Conservation (phyloP, 1,140 invertebrate genomes). For the Wiebesia pumilae region DNA sequence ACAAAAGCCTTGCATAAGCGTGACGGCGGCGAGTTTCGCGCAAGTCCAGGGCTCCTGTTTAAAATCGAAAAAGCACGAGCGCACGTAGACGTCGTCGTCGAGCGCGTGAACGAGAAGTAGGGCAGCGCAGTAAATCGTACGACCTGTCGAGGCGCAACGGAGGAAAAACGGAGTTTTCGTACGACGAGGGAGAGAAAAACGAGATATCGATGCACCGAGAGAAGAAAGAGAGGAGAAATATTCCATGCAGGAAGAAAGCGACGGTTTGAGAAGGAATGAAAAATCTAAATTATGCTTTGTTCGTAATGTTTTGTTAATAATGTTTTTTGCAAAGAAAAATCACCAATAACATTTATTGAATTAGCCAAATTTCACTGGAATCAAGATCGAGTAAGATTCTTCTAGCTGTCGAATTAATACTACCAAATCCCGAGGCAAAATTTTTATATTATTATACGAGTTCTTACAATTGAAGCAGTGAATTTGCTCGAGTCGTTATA, state of each 20-base stretch:
- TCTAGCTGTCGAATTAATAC: background rate
- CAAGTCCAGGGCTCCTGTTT: background rate
- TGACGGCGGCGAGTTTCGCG: background rate
- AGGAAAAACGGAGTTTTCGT: slow-evolving; percentile 42
- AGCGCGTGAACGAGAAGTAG: slow-evolving; percentile 28
- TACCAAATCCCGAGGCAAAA: background rate
- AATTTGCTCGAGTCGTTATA: background rate
- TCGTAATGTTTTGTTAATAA: background rate
- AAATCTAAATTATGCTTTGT: slow-evolving; percentile 19
- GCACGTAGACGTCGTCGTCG: slow-evolving; percentile 23
- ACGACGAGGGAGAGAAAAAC: background rate
- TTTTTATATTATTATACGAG: background rate
- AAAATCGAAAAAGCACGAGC: slow-evolving; percentile 26
- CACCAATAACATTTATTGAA: background rate
- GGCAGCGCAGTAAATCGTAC: slow-evolving; percentile 46
- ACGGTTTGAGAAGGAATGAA: background rate
- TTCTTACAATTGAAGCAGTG: background rate
- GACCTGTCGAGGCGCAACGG: slow-evolving; percentile 31
- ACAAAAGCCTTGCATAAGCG: slow-evolving; percentile 19
- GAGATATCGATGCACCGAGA: slow-evolving; percentile 18
- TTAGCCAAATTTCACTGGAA: background rate
- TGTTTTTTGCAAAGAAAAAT: background rate
- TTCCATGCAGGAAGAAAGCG: background rate
- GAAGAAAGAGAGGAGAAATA: slow-evolving; percentile 6
- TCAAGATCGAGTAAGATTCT: background rate